Evolutionary conservation across 2,113 vertebrate species (phyloP), one percentile per base, ranked within the genome.

Genomic region (Corynorhinus townsendii): DNA sequence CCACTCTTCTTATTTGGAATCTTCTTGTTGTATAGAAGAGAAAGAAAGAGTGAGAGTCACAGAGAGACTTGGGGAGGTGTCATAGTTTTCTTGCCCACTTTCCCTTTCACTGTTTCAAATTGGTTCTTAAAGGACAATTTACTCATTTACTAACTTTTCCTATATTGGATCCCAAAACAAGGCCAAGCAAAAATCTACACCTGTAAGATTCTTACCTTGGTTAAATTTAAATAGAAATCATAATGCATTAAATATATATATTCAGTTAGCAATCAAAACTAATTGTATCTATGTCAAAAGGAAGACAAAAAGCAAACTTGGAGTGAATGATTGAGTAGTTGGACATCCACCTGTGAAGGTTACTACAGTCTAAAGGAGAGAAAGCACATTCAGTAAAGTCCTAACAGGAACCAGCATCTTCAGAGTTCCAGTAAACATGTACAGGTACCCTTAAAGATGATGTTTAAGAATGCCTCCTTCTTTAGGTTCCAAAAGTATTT

Each of bases 251-350:
- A 69, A 7, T 62, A 82, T 72, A 26, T 3, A 71, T n/a, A 45
- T 28, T 80, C 12, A 22, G 5, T 71, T 82, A 92, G 14, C 33
- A 87, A 82, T 88, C 19, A 85, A 95, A 95, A 91, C 95, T 89
- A 76, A 93, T 54, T 88, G 4, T 24, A 82, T 22, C 79, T 22
- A 26, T 81, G 35, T 64, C 43, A 86, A 94, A 64, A 33, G 7
- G 11, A 86, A 90, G 56, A 43, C 10, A 80, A 59, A 59, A 35
- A 35, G 3, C 15, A 59, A 84, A 80, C 59, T 12, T 81, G 4
- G 0, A 49, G 3, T 66, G 2, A 76, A 76, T 59, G 9, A 90
- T 38, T 59, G 19, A 73, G 59, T 33, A 33, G 3, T 59, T 68
- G 15, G 38, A 9, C 15, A 26, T 72, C 10, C 30, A 69, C 12